These are phyloP conservation scores for Hermetia illucens DNA, from an alignment of 1,140 invertebrate species.

Conservation along the genomic window DNA sequence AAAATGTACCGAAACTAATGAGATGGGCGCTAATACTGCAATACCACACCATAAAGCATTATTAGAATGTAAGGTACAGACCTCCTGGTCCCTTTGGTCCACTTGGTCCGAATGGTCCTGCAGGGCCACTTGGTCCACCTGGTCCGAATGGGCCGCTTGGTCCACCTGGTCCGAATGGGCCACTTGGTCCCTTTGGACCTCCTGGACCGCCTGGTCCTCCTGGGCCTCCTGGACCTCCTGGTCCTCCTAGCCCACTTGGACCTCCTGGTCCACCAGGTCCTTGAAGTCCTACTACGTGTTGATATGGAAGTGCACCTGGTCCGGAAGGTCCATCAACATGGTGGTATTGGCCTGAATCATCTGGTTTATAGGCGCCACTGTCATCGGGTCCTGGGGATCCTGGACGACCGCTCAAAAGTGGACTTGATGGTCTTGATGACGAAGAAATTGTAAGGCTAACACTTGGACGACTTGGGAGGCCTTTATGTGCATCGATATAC, in stretches of 20 bases:
- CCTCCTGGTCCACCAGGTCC: conserved; percentile 1
- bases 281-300: conserved; percentile 16
- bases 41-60: no score
- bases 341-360: conserved; percentile 36
- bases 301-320: conserved; percentile 33
- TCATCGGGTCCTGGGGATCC: no score
- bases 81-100: conserved; percentile 7
- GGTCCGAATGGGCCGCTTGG: conserved; percentile 3
- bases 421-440: neutral
- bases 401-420: conserved; percentile 1
- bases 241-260: neutral
- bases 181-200: neutral
- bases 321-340: conserved; percentile 30
- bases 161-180: conserved; percentile 1
- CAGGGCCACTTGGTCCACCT: conserved; percentile 1
- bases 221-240: conserved; percentile 4
- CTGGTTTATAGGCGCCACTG: conserved; percentile 34
- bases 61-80: no score
- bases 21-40: no score
- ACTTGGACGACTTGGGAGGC: neutral
- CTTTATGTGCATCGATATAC: neutral
- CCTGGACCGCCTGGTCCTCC: conserved; percentile 5
- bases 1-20: no score
- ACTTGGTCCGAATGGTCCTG: conserved; percentile 5
- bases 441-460: no score